Evolutionary conservation across 2,888 invertebrate species (phyloP), one percentile per base, ranked within the genome.

Genomic region (Strigamia crassipes): DNA sequence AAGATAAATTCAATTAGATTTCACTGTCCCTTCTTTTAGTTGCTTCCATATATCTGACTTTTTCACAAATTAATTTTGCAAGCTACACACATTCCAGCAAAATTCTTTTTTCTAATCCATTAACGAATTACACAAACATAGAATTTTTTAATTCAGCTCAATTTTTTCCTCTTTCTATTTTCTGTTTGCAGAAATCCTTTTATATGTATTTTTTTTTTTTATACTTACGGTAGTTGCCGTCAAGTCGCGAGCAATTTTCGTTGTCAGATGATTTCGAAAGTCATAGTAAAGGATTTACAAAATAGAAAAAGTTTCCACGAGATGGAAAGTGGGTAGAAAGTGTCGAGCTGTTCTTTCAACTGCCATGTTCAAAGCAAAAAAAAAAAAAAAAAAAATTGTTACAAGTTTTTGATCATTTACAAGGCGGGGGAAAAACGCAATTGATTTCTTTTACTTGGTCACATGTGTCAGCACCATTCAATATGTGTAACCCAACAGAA

Each of bases 1-100:
- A 6, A 51, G 51, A 51, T n/a, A 51, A 51, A 51, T 18, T 51
- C 51, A 51, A 51, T 51, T 51, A 51, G 77, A 77, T 38, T 77
- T 3, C 23, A 23, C 2, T 38, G 15, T 13, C 21, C n/a, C 27
- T 27, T 13, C 9, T 27, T 21, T 8, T 1, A 13, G 13, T 15
- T 21, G 15, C 23, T 38, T 38, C 77, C 21, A 21, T 21, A 4
- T 77, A 21, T 31, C n/a, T 23, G 13, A 73, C 31, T 3, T 77
- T 77, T 4, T 23, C 21, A 2, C 21, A 77, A 77, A 6, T 77
- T 77, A 5, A 18, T 23, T 23, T 77, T 34, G 73, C 18, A 73
- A 27, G 23, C 12, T 13, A 73, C 13, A 34, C 6, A 34, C 34
- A 34, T 34, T 34, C 4, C 6, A 34, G 34, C 34, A 34, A 34